These are phyloP conservation scores for Hyles euphorbiae DNA, from an alignment of 1,140 invertebrate genomes.

Conservation along the genomic window DNA sequence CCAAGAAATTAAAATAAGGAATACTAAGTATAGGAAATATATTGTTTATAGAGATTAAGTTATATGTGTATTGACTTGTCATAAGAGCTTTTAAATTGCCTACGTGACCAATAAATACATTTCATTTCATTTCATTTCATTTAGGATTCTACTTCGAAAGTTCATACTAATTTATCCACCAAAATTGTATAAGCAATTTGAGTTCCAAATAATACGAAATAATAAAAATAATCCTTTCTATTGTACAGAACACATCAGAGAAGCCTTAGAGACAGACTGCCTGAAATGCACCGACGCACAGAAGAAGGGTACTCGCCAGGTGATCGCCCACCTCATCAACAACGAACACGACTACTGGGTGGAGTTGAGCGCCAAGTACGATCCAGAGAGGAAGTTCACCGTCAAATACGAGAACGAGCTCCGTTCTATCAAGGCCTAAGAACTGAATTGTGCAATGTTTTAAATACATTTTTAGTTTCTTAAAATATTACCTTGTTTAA, in stretches of 20 bases:
- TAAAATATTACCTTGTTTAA: too few species aligned
- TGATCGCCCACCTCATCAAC: conserved; percentile 75
- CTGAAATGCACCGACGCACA: conserved; percentile 79
- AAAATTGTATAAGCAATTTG: too few species aligned
- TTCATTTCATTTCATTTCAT: too few species aligned
- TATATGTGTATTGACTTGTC: too few species aligned
- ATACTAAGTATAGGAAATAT: too few species aligned
- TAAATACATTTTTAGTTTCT: not conserved
- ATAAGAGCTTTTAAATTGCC: too few species aligned
- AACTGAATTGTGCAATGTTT: conserved; percentile 11
- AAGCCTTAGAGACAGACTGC: conserved; percentile 79
- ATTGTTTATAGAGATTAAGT: too few species aligned
- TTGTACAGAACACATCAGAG: conserved; percentile 69
- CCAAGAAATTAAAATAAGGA: too few species aligned
- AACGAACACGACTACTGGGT: conserved; percentile 78
- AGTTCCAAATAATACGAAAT: too few species aligned
- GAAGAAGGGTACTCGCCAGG: conserved; percentile 72
- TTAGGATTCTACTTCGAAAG: too few species aligned
- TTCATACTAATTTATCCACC: too few species aligned
- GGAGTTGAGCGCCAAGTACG: conserved; percentile 77
- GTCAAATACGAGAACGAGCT: conserved; percentile 72
- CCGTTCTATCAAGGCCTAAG: conserved; percentile 18
- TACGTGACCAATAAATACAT: too few species aligned
- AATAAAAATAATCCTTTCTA: not conserved
- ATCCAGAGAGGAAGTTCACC: conserved; percentile 69